These are phyloP conservation scores for Parnassius orleans DNA, from an alignment of 2,888 invertebrate genomes.

Conservation along the genomic window DNA sequence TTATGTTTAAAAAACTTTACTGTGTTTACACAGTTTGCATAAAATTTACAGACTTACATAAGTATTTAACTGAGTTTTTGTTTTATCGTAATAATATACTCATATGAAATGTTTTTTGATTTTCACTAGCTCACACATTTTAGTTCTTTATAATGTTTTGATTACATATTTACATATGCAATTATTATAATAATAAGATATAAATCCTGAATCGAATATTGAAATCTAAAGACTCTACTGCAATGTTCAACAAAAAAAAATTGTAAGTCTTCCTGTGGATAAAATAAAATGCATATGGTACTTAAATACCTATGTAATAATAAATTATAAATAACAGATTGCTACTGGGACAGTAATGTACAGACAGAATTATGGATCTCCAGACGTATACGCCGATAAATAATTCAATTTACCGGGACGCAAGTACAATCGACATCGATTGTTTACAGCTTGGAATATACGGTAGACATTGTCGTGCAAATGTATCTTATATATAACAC, in stretches of 20 bases:
- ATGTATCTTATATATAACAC: background rate
- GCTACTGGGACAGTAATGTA: slow-evolving; percentile 22
- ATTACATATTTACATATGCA: too few species aligned
- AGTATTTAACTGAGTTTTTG: too few species aligned
- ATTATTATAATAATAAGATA: too few species aligned
- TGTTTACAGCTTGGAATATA: slow-evolving; percentile 26
- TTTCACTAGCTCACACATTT: too few species aligned
- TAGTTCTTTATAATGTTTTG: too few species aligned
- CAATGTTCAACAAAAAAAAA: background rate
- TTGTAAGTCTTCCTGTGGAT: background rate
- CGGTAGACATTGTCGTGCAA: background rate
- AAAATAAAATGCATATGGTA: background rate
- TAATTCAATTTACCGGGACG: slow-evolving; percentile 30
- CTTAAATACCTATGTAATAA: background rate
- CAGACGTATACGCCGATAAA: slow-evolving; percentile 26
- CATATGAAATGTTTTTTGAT: too few species aligned
- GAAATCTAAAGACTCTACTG: too few species aligned
- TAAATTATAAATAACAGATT: slow-evolving; percentile 13
- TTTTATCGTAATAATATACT: too few species aligned
- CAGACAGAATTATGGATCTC: slow-evolving; percentile 28
- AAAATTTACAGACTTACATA: too few species aligned
- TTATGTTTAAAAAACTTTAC: too few species aligned
- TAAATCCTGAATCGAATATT: too few species aligned
- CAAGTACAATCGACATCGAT: slow-evolving; percentile 27
- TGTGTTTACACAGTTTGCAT: too few species aligned